Evolutionary conservation across 23 tunicate species (phyloP).

Genomic region (Styela plicata): DNA sequence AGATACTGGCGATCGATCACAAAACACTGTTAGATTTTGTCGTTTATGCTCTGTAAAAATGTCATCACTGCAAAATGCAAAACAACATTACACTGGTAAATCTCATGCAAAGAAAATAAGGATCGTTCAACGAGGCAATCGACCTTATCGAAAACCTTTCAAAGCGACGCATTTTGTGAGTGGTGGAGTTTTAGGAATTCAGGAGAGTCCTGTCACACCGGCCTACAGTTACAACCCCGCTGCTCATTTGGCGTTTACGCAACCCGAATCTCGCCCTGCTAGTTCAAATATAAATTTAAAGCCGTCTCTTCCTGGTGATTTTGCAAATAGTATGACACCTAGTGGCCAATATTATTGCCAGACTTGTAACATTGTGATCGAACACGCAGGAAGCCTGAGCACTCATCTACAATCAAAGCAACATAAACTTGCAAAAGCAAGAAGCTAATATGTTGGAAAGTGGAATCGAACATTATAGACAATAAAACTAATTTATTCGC

Average conservation of each 20-base stretch:
- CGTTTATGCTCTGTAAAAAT: slow-evolving; percentile 23
- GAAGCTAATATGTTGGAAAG: too few relatives aligned
- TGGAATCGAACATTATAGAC: too few relatives aligned
- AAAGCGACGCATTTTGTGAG: slow-evolving; percentile 23
- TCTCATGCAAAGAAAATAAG: slow-evolving; percentile 28
- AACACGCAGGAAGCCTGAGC: slow-evolving; percentile 22
- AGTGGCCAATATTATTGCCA: slow-evolving; percentile 30
- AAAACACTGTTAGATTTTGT: slow-evolving; percentile 24
- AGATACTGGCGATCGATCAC: slow-evolving; percentile 1
- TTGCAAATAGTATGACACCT: slow-evolving; percentile 34
- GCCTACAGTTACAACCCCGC: not conserved
- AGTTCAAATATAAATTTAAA: slow-evolving; percentile 14
- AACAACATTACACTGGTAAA: slow-evolving; percentile 29
- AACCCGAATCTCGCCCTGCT: not conserved
- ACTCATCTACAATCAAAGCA: slow-evolving; percentile 17
- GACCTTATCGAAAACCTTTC: slow-evolving; percentile 9
- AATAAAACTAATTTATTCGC: too few relatives aligned
- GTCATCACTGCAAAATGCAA: slow-evolving; percentile 23
- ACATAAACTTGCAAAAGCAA: slow-evolving; percentile 25
- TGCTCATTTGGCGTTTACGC: not conserved
- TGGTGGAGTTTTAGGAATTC: slow-evolving; percentile 14
- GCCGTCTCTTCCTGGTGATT: slow-evolving; percentile 22
- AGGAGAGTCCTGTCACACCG: not conserved
- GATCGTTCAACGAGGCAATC: slow-evolving; percentile 16
- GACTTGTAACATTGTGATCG: slow-evolving; percentile 26